Base-by-base conservation (phyloP, 2,888 invertebrate genomes). In the Cremastinae sp. region DNA sequence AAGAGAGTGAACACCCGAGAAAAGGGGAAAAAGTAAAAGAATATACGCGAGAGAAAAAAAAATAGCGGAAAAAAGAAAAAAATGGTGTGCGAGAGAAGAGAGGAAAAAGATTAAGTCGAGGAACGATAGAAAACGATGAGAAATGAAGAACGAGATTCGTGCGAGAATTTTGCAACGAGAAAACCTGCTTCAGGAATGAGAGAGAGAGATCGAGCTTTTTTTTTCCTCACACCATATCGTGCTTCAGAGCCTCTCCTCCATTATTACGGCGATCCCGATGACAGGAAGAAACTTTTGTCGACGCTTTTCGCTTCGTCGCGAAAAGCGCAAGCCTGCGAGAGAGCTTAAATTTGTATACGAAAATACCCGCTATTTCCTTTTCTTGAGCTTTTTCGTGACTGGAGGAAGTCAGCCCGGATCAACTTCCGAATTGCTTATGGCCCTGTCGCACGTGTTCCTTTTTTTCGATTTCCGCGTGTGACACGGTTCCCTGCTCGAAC, bases 1-100 rank as follows among this genome's bases (percentile, higher is more conserved):
- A 20, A 51, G 43, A 43, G 28, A 4, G 7, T 5, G 22, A n/a
- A 7, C 9, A n/a, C n/a, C n/a, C n/a, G n/a, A n/a, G n/a, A n/a
- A n/a, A n/a, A n/a, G 16, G 14, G 36, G 41, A 14, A 22, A 28
- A 51, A 51, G 51, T 51, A 49, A 43, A 51, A 58, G 58, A 49
- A 56, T 47, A 54, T 47, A 56, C 56, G 56, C 45, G 66, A 41
- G 47, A 68, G 28, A 56, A 36, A 68, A 16, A 68, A 16, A 54
- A 49, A 58, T n/a, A n/a, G n/a, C n/a, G 14, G 36, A 28, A 14
- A 22, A 28, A 51, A 51, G 51, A 59, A 49, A 43, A 51, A 58
- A 68, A 49, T 49, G 49, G 45, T 47, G 47, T 45, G 56, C 45
- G 66, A 41, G 47, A 68, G 28, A 18, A 51, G 22, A 3, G 22